A percentile compares a stretch with the other conserved stretches of the same genome.
Conservation (phyloP, 92 coral and sea anemone species). For the Pocillopora meandrina region DNA sequence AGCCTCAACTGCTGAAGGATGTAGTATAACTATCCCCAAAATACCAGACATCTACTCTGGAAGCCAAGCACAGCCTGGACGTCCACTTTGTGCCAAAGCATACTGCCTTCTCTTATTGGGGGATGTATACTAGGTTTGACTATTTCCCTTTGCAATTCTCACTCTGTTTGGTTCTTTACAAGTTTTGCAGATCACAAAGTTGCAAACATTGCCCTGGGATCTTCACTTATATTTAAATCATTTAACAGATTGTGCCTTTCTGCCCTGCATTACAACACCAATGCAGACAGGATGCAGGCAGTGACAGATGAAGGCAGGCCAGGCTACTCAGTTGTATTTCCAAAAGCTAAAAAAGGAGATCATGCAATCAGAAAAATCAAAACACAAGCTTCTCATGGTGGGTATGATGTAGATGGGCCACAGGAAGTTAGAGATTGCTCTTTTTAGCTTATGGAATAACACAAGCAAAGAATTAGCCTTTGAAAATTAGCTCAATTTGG, state of each 20-base stretch:
- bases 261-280: conserved; percentile 57
- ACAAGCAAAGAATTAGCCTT: too few relatives aligned
- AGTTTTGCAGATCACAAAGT: too few relatives aligned
- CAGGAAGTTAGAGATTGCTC: too few relatives aligned
- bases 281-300: conserved; percentile 71
- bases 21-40: conserved; percentile 49
- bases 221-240: not conserved
- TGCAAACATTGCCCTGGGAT: too few relatives aligned
- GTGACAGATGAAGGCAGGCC: too few relatives aligned
- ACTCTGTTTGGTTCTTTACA: not conserved
- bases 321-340: too few relatives aligned
- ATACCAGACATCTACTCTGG: conserved; percentile 55
- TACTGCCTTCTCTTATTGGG: conserved; percentile 64
- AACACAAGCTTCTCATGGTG: too few relatives aligned
- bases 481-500: too few relatives aligned
- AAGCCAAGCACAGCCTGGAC: conserved; percentile 56
- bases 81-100: conserved; percentile 54
- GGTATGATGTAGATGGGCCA: too few relatives aligned
- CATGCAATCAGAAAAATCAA: too few relatives aligned
- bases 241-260: conserved; percentile 61
- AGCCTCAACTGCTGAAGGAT: conserved; percentile 39
- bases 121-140: conserved; percentile 49
- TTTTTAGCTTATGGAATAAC: too few relatives aligned
- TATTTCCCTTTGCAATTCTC: not conserved
- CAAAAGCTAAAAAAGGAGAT: too few relatives aligned